These are phyloP conservation scores for Meiosimyza platycephala DNA, from an alignment of 2,888 invertebrate genomes.

Conservation along the genomic window DNA sequence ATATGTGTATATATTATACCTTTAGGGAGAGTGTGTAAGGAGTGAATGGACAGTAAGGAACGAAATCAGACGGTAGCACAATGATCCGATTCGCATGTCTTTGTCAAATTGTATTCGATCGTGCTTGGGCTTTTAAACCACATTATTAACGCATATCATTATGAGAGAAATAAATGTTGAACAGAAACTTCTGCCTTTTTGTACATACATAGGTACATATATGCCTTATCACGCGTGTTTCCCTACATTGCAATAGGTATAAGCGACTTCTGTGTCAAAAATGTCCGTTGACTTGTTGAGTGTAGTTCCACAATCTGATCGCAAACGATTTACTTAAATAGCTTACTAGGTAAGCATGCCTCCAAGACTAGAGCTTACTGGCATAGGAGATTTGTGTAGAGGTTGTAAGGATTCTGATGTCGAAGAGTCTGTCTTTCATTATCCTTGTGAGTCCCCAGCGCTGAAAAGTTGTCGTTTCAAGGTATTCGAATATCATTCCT, in stretches of 20 bases:
- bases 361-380: no score
- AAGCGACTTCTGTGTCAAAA: not conserved
- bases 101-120: conserved; percentile 62
- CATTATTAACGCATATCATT: conserved; percentile 61
- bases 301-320: no score
- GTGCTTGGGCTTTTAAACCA: conserved; percentile 52
- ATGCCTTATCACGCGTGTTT: no score
- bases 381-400: no score
- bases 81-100: conserved; percentile 56
- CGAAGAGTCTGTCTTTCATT: no score
- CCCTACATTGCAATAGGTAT: not conserved
- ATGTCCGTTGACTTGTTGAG: not conserved
- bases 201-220: not conserved
- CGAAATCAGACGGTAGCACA: conserved; percentile 40
- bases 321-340: no score
- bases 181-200: not conserved
- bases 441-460: no score
- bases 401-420: no score
- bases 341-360: no score
- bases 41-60: not conserved
- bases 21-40: not conserved
- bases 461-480: no score
- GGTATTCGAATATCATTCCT: no score
- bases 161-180: conserved; percentile 35
- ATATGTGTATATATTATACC: no score